Conservation (phyloP, 2,888 invertebrate genomes). For the Drosophila nr. fundita region DNA sequence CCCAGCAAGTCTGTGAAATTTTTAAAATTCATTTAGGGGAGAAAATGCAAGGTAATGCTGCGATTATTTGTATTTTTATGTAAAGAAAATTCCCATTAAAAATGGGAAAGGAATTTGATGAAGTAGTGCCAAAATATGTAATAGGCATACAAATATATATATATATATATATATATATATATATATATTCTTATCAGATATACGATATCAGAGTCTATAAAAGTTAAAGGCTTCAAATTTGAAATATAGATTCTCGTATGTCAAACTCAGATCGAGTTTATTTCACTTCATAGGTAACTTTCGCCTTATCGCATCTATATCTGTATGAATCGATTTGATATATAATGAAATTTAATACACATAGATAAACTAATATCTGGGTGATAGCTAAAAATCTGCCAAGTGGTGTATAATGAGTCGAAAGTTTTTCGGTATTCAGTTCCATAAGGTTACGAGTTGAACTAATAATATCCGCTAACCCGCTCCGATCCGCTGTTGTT, state of each 20-base stretch:
- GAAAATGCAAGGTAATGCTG: background rate
- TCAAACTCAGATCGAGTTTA: too few species aligned
- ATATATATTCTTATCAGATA: background rate
- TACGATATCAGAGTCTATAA: background rate
- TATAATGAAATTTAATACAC: too few species aligned
- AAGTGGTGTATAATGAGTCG: background rate
- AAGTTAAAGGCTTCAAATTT: background rate
- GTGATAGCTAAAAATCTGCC: background rate
- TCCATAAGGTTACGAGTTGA: background rate
- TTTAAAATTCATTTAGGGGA: background rate
- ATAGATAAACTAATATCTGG: background rate
- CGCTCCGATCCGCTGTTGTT: background rate
- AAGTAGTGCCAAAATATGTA: background rate
- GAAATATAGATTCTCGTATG: too few species aligned
- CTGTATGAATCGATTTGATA: too few species aligned
- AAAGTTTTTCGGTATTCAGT: background rate
- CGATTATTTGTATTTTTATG: background rate
- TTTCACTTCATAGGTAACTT: too few species aligned
- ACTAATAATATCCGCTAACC: background rate
- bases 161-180: background rate
- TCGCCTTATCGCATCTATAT: too few species aligned
- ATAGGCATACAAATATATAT: background rate
- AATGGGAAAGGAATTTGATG: background rate
- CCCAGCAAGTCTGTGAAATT: background rate
- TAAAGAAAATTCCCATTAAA: background rate